These are phyloP conservation scores for Orycteropus afer DNA, from an alignment of 2,113 vertebrate species.

Conservation along the genomic window DNA sequence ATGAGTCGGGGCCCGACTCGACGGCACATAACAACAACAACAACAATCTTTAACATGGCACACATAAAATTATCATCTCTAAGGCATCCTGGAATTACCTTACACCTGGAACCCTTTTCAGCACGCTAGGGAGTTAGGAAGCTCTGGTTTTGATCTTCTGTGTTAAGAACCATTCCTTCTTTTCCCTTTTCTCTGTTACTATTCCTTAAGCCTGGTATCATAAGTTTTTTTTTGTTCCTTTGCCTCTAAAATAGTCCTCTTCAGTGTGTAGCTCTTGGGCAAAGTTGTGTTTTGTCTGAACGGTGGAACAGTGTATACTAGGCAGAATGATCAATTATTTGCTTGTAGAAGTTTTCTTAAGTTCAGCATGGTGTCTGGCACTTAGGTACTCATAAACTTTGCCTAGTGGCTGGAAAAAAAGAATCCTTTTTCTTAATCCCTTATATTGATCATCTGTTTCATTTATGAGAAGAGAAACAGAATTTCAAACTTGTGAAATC, in stretches of 20 bases:
- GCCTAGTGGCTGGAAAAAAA: background rate
- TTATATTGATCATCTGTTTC: constrained; percentile 19
- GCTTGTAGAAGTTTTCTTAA: background rate
- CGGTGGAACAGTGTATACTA: background rate
- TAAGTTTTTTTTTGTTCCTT: background rate
- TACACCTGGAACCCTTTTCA: background rate
- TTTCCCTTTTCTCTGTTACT: background rate
- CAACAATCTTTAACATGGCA: background rate
- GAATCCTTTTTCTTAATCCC: background rate
- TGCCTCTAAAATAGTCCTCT: background rate
- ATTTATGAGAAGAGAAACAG: background rate
- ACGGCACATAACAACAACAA: too few species aligned
- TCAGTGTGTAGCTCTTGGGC: background rate
- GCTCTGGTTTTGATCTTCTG: background rate
- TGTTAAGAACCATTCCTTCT: background rate
- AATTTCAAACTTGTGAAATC: constrained; percentile 17
- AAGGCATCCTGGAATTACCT: background rate
- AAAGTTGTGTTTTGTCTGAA: background rate
- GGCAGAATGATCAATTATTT: background rate
- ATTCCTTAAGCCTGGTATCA: background rate
- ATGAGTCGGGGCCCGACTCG: too few species aligned
- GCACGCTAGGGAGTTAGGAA: background rate
- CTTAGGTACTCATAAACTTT: background rate
- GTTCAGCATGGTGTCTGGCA: background rate
- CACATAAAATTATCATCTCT: background rate